Conservation (phyloP, 2,113 vertebrate genomes). For the Corythoichthys intestinalis region DNA sequence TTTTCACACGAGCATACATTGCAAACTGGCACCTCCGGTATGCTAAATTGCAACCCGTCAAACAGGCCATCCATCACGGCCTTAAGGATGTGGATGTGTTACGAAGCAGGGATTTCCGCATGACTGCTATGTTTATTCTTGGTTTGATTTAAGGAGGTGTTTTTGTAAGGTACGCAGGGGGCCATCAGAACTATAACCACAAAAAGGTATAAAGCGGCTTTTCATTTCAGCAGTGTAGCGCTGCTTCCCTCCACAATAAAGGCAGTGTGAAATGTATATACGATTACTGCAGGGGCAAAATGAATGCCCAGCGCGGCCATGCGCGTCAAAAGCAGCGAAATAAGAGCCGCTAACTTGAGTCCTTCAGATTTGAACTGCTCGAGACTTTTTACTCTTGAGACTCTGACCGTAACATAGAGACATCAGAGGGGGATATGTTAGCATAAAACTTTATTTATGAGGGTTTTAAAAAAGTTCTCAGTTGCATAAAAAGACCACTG, state of each 20-base stretch:
- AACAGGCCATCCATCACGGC: not conserved
- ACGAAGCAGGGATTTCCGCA: conserved; percentile 6
- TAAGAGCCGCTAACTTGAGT: not conserved
- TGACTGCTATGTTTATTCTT: not conserved
- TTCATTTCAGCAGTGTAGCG: not conserved
- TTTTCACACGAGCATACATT: not conserved
- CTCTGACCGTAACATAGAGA: not conserved
- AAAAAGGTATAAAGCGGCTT: not conserved
- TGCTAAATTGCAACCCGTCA: not conserved
- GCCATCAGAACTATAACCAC: not conserved
- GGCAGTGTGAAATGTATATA: conserved; percentile 1
- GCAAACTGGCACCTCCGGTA: not conserved
- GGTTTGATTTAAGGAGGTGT: conserved; percentile 5
- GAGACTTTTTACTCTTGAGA: conserved; percentile 1
- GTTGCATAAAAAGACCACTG: not conserved
- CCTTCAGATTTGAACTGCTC: not conserved
- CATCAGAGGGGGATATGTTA: not conserved
- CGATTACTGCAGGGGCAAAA: not conserved
- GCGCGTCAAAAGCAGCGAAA: conserved; percentile 2
- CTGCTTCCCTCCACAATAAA: conserved; percentile 2
- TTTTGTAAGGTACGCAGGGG: not conserved
- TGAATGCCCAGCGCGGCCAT: not conserved
- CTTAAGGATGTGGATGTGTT: conserved; percentile 5
- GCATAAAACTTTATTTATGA: not conserved
- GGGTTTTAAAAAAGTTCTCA: not conserved